These are phyloP conservation scores for Physella acuta DNA, from an alignment of 1,140 invertebrate genomes.

Conservation along the genomic window DNA sequence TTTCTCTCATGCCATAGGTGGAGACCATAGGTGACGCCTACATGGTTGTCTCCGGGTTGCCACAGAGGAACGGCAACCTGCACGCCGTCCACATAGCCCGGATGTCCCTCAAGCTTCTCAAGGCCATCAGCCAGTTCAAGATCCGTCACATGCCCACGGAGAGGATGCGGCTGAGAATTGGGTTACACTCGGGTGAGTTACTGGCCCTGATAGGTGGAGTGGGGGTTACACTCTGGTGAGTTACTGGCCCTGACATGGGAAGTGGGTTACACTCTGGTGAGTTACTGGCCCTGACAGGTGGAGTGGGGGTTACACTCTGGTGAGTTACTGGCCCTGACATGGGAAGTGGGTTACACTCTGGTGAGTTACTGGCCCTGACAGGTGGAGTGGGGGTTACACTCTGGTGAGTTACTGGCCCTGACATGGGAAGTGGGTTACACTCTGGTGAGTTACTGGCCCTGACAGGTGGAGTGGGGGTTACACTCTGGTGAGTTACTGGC, in stretches of 20 bases:
- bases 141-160: slow-evolving; percentile 76
- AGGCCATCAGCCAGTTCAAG: slow-evolving; percentile 73
- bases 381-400: not conserved
- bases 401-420: slow-evolving; percentile 64
- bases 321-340: no score
- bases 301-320: no score
- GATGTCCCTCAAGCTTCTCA: slow-evolving; percentile 65
- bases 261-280: no score
- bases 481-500: slow-evolving; percentile 35
- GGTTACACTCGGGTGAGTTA: slow-evolving; percentile 84
- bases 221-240: no score
- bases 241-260: no score
- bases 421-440: slow-evolving; percentile 71
- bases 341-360: no score
- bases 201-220: no score
- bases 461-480: slow-evolving; percentile 46
- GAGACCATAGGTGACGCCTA: slow-evolving; percentile 67
- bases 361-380: no score
- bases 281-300: no score
- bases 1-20: slow-evolving; percentile 69
- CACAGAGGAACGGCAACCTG: slow-evolving; percentile 43
- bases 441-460: slow-evolving; percentile 44
- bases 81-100: slow-evolving; percentile 67
- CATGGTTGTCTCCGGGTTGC: slow-evolving; percentile 61
- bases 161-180: slow-evolving; percentile 82